Conservation (phyloP, 2,888 invertebrate genomes). For the Volucella zonaria region DNA sequence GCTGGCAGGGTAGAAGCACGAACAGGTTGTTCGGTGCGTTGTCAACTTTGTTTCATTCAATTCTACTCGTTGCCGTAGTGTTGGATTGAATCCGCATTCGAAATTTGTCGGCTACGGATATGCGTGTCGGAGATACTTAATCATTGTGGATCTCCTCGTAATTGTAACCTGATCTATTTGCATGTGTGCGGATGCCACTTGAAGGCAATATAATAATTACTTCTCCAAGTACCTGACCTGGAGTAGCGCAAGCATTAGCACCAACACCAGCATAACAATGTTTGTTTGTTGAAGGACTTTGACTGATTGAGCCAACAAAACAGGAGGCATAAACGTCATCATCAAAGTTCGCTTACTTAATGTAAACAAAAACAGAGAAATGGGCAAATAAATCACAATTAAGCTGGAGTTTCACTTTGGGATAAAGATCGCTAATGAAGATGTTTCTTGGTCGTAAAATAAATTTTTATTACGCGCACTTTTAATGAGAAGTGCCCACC, state of each 20-base stretch:
- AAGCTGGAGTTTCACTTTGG: slow-evolving; percentile 41
- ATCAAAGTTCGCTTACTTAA: background rate
- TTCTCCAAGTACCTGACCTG: slow-evolving; percentile 52
- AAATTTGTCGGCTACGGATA: slow-evolving; percentile 20
- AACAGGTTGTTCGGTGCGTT: slow-evolving; percentile 70
- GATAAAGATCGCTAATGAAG: slow-evolving; percentile 36
- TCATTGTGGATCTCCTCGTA: slow-evolving; percentile 46
- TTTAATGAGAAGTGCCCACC: slow-evolving; percentile 48
- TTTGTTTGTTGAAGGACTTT: slow-evolving; percentile 61
- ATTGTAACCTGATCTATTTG: slow-evolving; percentile 74
- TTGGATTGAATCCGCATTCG: slow-evolving; percentile 57
- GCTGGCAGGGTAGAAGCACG: slow-evolving; percentile 44
- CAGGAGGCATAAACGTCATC: slow-evolving; percentile 9
- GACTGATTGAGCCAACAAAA: slow-evolving; percentile 66
- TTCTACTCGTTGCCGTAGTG: slow-evolving; percentile 39
- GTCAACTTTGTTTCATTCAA: slow-evolving; percentile 64
- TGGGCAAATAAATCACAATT: slow-evolving; percentile 67
- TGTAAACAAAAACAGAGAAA: slow-evolving; percentile 49
- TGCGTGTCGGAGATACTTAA: slow-evolving; percentile 69
- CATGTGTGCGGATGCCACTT: slow-evolving; percentile 70
- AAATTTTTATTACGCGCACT: slow-evolving; percentile 55
- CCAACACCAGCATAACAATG: background rate
- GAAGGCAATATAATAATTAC: slow-evolving; percentile 73
- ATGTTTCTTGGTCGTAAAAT: slow-evolving; percentile 58
- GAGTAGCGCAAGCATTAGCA: slow-evolving; percentile 8